Conservation (phyloP, 2,113 vertebrate genomes). For the Leuciscus idus region DNA sequence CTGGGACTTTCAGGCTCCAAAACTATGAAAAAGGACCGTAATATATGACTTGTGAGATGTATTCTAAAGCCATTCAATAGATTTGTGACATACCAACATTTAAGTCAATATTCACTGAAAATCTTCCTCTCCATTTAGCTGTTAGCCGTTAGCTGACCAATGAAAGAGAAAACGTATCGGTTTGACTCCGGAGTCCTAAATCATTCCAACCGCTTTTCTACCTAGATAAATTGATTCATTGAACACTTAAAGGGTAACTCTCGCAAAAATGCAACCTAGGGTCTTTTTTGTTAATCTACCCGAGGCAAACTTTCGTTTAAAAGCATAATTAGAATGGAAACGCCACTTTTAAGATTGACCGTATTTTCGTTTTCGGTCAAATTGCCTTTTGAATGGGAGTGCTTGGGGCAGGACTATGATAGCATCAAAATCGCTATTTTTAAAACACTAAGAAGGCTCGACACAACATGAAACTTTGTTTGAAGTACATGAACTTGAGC, state of each 20-base stretch:
- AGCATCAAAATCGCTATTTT: too few species aligned
- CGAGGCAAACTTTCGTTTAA: too few species aligned
- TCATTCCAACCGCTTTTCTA: not conserved
- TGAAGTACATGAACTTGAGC: too few species aligned
- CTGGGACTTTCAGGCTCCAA: not conserved
- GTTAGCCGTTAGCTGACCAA: not conserved
- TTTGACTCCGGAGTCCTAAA: not conserved
- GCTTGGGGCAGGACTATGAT: too few species aligned
- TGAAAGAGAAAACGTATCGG: not conserved
- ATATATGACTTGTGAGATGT: not conserved
- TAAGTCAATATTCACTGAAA: not conserved
- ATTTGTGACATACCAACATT: not conserved
- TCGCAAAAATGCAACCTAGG: too few species aligned
- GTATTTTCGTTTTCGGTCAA: too few species aligned
- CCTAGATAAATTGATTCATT: not conserved
- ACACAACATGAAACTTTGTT: too few species aligned
- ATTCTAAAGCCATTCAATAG: not conserved
- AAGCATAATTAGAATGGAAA: too few species aligned
- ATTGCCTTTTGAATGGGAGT: too few species aligned
- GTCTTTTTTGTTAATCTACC: too few species aligned
- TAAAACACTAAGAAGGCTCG: too few species aligned
- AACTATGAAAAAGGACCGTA: not conserved
- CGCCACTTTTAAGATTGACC: too few species aligned
- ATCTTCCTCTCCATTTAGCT: not conserved
- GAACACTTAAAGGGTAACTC: not conserved